Conservation (phyloP, 2,113 vertebrate genomes). For the Tupaia tana region DNA sequence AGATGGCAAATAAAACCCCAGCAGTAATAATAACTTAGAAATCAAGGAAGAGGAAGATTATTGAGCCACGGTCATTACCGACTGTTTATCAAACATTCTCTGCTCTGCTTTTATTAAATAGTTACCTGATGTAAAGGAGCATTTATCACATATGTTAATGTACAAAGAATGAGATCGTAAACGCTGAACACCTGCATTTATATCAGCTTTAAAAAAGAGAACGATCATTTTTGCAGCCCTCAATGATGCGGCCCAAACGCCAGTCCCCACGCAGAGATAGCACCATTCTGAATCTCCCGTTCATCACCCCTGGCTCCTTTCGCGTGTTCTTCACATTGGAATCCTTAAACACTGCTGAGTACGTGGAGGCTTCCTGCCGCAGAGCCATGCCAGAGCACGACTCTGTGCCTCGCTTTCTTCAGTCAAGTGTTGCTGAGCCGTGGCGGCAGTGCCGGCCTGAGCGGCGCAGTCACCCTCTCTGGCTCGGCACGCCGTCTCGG, state of each 20-base stretch:
- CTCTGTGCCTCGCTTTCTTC: neutral
- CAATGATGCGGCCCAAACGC: neutral
- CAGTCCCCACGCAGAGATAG: neutral
- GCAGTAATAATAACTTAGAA: slow-evolving; percentile 28
- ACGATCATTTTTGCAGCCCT: neutral
- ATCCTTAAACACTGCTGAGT: neutral
- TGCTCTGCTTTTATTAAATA: slow-evolving; percentile 29
- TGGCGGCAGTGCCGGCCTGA: neutral
- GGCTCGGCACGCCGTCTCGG: neutral
- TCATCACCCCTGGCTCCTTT: neutral
- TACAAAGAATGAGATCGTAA: neutral
- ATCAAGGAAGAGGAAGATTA: neutral
- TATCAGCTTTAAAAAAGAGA: neutral
- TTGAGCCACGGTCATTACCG: neutral
- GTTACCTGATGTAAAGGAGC: neutral
- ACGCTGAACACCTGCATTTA: neutral
- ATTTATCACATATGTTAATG: neutral
- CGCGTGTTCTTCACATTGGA: neutral
- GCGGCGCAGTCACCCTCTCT: neutral
- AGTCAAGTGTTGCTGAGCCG: neutral
- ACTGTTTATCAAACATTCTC: slow-evolving; percentile 29
- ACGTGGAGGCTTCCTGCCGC: neutral
- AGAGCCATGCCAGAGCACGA: neutral
- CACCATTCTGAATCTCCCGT: neutral
- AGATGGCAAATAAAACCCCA: neutral